Evolutionary conservation across 2,113 vertebrate species (phyloP).

Genomic region (Atrichornis clamosus): DNA sequence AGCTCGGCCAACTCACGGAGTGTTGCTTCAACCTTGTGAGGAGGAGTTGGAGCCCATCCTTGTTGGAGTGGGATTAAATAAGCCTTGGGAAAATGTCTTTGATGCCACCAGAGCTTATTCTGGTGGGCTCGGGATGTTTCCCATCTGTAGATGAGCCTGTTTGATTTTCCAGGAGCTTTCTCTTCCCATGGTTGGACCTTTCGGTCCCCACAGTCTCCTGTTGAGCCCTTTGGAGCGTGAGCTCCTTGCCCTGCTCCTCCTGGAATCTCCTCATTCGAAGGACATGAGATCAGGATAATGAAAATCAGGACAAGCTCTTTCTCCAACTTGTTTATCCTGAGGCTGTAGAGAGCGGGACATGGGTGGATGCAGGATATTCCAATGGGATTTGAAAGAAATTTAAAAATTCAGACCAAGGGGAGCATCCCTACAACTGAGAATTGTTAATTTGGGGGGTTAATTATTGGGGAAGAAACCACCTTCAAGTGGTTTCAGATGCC

Average conservation of each 20-base stretch:
- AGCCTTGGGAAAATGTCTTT: background rate
- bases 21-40: background rate
- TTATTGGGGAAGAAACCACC: background rate
- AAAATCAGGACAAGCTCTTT: background rate
- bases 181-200: background rate
- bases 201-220: background rate
- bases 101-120: background rate
- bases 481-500: background rate
- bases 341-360: rapidly evolving
- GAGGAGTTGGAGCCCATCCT: rapidly evolving
- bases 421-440: background rate
- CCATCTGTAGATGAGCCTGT: rapidly evolving
- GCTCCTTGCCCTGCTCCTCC: background rate
- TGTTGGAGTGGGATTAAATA: background rate
- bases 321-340: rapidly evolving
- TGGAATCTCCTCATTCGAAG: background rate
- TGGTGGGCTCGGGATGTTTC: background rate
- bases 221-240: background rate
- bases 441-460: background rate
- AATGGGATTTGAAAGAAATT: background rate
- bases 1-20: background rate
- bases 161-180: background rate
- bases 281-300: rapidly evolving
- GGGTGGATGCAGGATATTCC: rapidly evolving
- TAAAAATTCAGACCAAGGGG: background rate